phyloP scores from a whole-genome alignment of 2,113 vertebrate species.

The Python bivittatus region DNA sequence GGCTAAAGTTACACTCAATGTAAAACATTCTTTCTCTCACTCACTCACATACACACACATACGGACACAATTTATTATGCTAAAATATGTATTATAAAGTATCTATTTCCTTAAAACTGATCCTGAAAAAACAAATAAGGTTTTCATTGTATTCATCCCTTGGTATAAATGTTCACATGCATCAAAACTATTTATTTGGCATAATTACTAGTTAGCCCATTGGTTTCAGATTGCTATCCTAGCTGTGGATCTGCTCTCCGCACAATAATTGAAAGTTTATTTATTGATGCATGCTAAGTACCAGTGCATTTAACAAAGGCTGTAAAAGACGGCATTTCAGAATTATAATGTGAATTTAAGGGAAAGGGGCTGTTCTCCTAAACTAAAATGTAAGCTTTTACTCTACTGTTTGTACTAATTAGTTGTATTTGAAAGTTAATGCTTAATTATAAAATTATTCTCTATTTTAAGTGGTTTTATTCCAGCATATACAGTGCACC shows the following conservation, averaged over 20 bases:
- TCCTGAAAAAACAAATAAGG: constrained; percentile 60
- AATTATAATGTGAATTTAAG: constrained; percentile 69
- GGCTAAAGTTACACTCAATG: not conserved
- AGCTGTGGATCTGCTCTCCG: constrained; percentile 65
- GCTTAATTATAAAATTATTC: constrained; percentile 59
- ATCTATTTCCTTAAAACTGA: not conserved
- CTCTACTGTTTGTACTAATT: constrained; percentile 60
- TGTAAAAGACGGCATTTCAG: constrained; percentile 62
- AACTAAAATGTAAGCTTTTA: constrained; percentile 61
- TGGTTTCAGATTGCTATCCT: constrained; percentile 65
- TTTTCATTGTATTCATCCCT: constrained; percentile 35
- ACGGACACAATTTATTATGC: not conserved
- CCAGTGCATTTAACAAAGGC: constrained; percentile 60
- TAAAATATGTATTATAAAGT: not conserved
- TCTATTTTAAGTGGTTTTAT: constrained; percentile 45
- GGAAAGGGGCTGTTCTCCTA: constrained; percentile 54
- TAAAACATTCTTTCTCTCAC: not conserved
- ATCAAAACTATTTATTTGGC: constrained; percentile 68
- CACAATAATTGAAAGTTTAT: constrained; percentile 74
- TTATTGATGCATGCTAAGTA: constrained; percentile 74
- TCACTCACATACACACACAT: not conserved
- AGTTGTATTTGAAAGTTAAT: constrained; percentile 67
- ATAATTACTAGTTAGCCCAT: constrained; percentile 64
- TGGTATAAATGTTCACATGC: constrained; percentile 27
- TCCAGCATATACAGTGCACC: not conserved